Evolutionary conservation across 1,140 invertebrate species (phyloP).

Genomic region (Stenopsyche tienmushanensis): DNA sequence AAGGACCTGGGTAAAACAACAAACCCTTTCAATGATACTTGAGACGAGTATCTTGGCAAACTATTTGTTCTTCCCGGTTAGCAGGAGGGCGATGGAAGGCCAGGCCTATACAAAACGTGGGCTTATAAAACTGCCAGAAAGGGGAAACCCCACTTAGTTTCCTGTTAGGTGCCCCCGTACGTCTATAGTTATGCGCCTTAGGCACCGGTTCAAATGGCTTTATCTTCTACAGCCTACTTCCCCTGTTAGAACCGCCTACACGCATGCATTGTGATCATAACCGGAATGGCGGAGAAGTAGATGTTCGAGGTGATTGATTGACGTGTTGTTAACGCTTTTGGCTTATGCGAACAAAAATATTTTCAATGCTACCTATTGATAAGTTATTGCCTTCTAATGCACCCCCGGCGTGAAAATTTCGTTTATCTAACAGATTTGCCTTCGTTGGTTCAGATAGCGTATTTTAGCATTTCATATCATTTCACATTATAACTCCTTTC

Average conservation of each 20-base stretch:
- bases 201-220: constrained; percentile 21
- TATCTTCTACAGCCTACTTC: constrained; percentile 13
- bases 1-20: constrained; percentile 29
- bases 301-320: constrained; percentile 13
- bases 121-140: constrained; percentile 26
- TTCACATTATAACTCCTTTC: too few relatives aligned
- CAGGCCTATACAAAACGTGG: constrained; percentile 13
- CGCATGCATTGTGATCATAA: constrained; percentile 17
- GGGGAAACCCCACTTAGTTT: constrained; percentile 25
- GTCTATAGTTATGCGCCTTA: not conserved
- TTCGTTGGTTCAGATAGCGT: too few relatives aligned
- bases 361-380: too few relatives aligned
- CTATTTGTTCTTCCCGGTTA: constrained; percentile 15
- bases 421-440: too few relatives aligned
- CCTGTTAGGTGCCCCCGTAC: constrained; percentile 1
- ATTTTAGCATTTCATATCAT: too few relatives aligned
- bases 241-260: not conserved
- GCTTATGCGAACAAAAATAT: too few relatives aligned
- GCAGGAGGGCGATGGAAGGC: not conserved
- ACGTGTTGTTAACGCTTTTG: not conserved
- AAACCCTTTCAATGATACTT: constrained; percentile 27
- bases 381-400: too few relatives aligned
- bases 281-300: constrained; percentile 5
- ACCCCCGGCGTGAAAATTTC: too few relatives aligned
- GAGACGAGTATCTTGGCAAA: constrained; percentile 25